Conservation (phyloP, 1,140 invertebrate genomes). For the Drosophila nasuta region DNA sequence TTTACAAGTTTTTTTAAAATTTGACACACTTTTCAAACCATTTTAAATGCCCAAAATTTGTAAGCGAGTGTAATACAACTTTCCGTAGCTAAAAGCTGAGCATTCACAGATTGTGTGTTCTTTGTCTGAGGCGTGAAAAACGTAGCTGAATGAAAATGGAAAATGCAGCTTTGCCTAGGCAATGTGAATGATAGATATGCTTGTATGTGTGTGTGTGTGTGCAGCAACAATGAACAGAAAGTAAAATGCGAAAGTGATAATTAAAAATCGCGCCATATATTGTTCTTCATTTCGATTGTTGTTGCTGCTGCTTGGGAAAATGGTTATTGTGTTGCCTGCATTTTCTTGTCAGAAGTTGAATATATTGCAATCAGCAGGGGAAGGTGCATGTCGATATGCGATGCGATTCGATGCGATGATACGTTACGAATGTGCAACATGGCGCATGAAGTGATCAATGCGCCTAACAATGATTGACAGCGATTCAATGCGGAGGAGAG, state of each 20-base stretch:
- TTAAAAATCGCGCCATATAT: constrained; percentile 79
- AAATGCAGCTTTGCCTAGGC: constrained; percentile 38
- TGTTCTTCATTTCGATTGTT: constrained; percentile 38
- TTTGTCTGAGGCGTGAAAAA: constrained; percentile 69
- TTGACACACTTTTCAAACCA: neutral
- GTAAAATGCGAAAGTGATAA: constrained; percentile 75
- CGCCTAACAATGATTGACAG: constrained; percentile 80
- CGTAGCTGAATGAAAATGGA: constrained; percentile 45
- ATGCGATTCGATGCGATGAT: constrained; percentile 5
- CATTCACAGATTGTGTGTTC: constrained; percentile 67
- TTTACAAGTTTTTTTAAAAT: neutral
- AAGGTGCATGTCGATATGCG: constrained; percentile 14
- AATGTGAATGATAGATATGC: constrained; percentile 43
- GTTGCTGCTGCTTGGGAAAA: constrained; percentile 34
- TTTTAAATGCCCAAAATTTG: neutral
- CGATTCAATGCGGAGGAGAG: constrained; percentile 49
- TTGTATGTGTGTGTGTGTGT: constrained; percentile 27
- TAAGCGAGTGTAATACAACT: constrained; percentile 11
- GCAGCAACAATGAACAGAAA: constrained; percentile 51
- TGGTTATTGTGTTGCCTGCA: constrained; percentile 71
- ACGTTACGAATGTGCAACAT: constrained; percentile 21
- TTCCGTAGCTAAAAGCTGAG: constrained; percentile 66
- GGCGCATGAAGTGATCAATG: constrained; percentile 73
- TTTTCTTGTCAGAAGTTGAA: constrained; percentile 53
- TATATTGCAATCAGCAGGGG: constrained; percentile 69